Evolutionary conservation across 2,113 vertebrate species (phyloP).

Genomic region (Heteronetta atricapilla): DNA sequence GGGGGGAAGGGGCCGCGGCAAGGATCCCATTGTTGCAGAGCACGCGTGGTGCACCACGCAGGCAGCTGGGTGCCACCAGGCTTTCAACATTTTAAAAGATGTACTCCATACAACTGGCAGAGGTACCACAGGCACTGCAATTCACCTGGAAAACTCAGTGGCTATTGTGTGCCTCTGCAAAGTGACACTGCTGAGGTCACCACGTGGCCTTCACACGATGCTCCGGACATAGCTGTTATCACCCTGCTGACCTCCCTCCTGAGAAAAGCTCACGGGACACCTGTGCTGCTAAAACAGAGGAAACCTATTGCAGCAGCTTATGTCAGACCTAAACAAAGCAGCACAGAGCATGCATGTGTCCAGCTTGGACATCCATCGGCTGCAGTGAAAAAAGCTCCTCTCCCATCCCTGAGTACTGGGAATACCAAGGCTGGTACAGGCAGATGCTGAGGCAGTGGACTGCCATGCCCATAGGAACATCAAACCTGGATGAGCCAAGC

Average conservation of each 20-base stretch:
- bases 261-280: neutral
- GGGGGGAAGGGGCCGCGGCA: neutral
- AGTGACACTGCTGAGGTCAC: neutral
- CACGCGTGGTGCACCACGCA: rapidly evolving
- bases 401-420: neutral
- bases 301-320: neutral
- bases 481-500: rapidly evolving
- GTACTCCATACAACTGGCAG: neutral
- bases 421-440: neutral
- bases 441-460: neutral
- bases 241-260: too few species aligned
- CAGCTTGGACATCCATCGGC: neutral
- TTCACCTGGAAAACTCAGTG: neutral
- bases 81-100: neutral
- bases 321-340: neutral
- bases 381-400: neutral
- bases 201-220: rapidly evolving
- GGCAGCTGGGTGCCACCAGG: neutral
- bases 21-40: neutral
- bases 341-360: neutral
- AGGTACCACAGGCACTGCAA: neutral
- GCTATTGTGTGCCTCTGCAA: neutral
- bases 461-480: neutral
- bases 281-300: neutral
- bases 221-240: neutral